phyloP scores from a whole-genome alignment of 1,140 invertebrate species.

The Reticulitermes speratus region DNA sequence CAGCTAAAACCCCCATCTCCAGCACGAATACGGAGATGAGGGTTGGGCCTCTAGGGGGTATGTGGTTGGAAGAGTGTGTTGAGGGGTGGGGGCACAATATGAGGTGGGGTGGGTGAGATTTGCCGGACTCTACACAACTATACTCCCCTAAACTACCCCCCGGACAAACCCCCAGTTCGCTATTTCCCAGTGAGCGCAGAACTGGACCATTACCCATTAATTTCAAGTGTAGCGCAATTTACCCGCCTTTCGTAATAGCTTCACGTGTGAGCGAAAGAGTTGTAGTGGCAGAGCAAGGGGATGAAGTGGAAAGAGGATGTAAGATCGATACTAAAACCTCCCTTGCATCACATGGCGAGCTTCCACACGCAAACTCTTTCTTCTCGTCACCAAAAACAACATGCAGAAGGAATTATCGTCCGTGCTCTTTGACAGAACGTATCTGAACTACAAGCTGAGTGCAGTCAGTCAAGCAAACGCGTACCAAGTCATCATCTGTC shows the following conservation, averaged over 20 bases:
- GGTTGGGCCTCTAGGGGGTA: not conserved
- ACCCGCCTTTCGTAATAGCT: constrained; percentile 16
- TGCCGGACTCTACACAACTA: not conserved
- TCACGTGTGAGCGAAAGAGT: not conserved
- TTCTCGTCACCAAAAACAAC: not conserved
- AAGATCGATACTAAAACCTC: constrained; percentile 16
- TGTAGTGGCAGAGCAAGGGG: no score
- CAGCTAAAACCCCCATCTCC: not conserved
- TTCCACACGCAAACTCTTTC: constrained; percentile 10
- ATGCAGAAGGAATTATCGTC: not conserved
- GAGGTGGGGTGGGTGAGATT: not conserved
- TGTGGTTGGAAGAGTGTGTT: not conserved
- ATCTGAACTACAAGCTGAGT: not conserved
- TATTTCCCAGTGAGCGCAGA: not conserved
- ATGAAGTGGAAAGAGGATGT: not conserved
- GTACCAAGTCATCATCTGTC: no score
- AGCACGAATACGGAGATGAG: not conserved
- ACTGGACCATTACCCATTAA: constrained; percentile 2
- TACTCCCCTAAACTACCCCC: no score
- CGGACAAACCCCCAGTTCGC: not conserved
- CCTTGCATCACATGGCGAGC: not conserved
- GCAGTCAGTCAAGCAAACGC: not conserved
- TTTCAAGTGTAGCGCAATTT: constrained; percentile 3
- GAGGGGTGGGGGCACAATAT: not conserved
- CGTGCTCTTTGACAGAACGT: not conserved